Base-by-base conservation (phyloP, 1,140 invertebrate genomes). In the Eriocheir sinensis region DNA sequence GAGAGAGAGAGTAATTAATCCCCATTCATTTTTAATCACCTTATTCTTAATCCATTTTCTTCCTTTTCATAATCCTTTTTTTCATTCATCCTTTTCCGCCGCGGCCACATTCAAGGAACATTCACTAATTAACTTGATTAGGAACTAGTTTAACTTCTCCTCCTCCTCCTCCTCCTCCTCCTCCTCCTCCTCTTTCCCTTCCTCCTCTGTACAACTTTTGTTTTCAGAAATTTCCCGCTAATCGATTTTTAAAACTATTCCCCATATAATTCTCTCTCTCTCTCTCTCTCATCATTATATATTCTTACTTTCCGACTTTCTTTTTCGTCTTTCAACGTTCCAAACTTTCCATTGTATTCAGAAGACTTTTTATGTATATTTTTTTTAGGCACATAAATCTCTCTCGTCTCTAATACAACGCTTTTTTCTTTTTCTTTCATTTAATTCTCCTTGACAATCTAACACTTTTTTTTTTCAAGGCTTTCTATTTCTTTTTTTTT, bases 261-360 rank as follows among this genome's bases (percentile, higher is more conserved):
- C 40, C 32, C 6, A 36, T 4, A 36, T 86, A 36, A 38, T 41
- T 86, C 12, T 90, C 91, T 92, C 80, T 92, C 80, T 60, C 89
- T 53, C 48, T 91, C 34, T 72, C 4, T 90, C 48, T 6, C n/a
- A 83, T 36, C 36, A 81, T 81, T 6, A 48, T 48, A 15, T 48
- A n/a, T n/a, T n/a, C n/a, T n/a, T n/a, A n/a, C n/a, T n/a, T 36
- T 6, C n/a, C 86, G 32, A 89, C n/a, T 40, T 53, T 12, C 0
- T 53, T 53, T 53, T 53, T 9, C 48, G 21, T 12, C 48, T 3
- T 9, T n/a, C n/a, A n/a, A n/a, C n/a, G n/a, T n/a, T n/a, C n/a
- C n/a, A n/a, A n/a, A n/a, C n/a, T n/a, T n/a, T n/a, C n/a, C n/a
- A n/a, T n/a, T n/a, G n/a, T n/a, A n/a, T n/a, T n/a, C n/a, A n/a